Base-by-base conservation (phyloP, 2,888 invertebrate genomes). In the Galeruca laticollis region DNA sequence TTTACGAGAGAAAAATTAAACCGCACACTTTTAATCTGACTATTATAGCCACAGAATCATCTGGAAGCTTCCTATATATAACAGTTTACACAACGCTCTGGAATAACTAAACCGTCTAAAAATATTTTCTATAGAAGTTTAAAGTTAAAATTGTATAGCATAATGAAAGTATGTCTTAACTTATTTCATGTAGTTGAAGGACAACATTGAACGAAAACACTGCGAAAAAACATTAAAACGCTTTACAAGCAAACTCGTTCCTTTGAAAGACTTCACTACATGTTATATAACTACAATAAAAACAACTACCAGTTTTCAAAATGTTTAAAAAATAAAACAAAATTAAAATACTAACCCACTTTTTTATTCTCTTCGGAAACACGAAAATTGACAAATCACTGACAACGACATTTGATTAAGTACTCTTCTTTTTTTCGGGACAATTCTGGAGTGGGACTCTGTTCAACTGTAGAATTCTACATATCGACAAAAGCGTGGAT, bases 51-150 rank as follows among this genome's bases (percentile, higher is more conserved):
- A 67, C 49, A 67, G 73, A 73, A 73, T 71, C 73, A 67, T 73
- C 73, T 73, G 73, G 71, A 73, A 73, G 57, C 62, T 72, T 69
- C 60, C 69, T 69, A 69, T 56, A 69, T 65, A 64, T 69, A 69
- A 69, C 64, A 69, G 51, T 59, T 59, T 43, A 57, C 52, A 60
- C 59, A 51, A 35, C 21, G 59, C 11, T 56, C 13, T 37, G 60
- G 52, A 60, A 56, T 49, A 61, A 18, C 56, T 35, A 52, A 60
- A 52, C 49, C n/a, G 37, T 66, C 66, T 66, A 66, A 66, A 66
- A 59, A 66, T 66, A 66, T 59, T 66, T 66, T 60, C 21, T 10
- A 59, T 60, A 35, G 40, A 66, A 59, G 66, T 66, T 66, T n/a
- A n/a, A 66, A 59, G 66, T 66, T 66, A 66, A 66, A 66, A 66